Percentiles rank a stretch among this genome's conserved stretches.
phyloP scores from a whole-genome alignment of 2,113 vertebrate species.

The Ardeotis arabs region DNA sequence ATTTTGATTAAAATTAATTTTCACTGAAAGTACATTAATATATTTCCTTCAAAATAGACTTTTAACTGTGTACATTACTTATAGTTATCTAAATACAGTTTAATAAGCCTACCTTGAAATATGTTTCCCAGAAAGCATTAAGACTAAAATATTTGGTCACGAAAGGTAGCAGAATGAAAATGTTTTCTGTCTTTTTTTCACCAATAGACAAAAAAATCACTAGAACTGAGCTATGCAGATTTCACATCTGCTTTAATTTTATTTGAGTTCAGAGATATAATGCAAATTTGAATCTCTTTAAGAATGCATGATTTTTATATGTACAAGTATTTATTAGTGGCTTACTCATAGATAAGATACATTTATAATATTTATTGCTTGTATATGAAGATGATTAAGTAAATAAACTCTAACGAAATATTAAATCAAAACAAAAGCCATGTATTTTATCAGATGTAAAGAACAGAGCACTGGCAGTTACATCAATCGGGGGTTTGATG shows the following conservation, averaged over 20 bases:
- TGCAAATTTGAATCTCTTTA: not conserved
- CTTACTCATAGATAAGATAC: not conserved
- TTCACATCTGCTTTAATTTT: not conserved
- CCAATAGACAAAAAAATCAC: not conserved
- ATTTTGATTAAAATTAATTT: not conserved
- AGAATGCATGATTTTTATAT: not conserved
- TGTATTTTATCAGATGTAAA: not conserved
- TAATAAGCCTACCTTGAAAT: not conserved
- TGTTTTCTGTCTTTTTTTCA: not conserved
- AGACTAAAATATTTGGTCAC: not conserved
- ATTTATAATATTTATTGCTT: not conserved
- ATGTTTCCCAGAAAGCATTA: not conserved
- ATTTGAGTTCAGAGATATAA: not conserved
- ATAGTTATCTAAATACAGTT: not conserved
- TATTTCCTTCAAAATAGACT: not conserved
- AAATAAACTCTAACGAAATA: not conserved
- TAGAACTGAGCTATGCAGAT: not conserved
- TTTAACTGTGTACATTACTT: not conserved
- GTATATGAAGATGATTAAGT: not conserved
- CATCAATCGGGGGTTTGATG: not conserved
- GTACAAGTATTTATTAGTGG: not conserved
- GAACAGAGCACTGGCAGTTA: not conserved
- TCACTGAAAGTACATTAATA: not conserved
- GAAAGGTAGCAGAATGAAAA: not conserved
- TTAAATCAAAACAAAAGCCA: not conserved